phyloP scores from a whole-genome alignment of 2,113 vertebrate species.

The Anarhynchus alexandrinus region DNA sequence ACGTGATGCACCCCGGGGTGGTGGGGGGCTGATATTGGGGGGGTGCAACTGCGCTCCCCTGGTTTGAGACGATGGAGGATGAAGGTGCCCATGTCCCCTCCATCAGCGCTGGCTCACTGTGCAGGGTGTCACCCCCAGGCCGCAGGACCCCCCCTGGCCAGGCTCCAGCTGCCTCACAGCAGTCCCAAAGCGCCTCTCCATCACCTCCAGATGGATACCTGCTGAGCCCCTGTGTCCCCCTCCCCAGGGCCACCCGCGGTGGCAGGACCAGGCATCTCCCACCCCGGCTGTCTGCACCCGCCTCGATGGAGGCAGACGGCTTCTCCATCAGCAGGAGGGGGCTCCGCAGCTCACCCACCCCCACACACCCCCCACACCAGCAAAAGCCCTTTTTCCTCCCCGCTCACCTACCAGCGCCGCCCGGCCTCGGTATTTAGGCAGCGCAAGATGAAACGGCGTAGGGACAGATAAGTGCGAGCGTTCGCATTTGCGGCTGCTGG shows the following conservation, averaged over 20 bases:
- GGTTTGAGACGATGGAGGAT: not conserved
- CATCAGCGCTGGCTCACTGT: accelerated
- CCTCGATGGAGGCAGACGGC: accelerated
- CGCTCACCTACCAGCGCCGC: accelerated
- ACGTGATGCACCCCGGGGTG: not conserved
- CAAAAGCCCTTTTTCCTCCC: not conserved
- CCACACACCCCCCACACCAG: not conserved
- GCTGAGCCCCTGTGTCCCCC: not conserved
- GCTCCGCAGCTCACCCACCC: not conserved
- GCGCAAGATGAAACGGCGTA: accelerated
- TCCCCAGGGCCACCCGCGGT: accelerated
- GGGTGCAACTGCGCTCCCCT: not conserved
- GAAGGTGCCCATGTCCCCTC: accelerated
- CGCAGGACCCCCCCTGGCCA: not conserved
- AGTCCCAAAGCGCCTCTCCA: not conserved
- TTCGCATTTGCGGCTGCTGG: not conserved
- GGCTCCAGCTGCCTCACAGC: not conserved
- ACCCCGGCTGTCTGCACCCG: not conserved
- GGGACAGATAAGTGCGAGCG: accelerated
- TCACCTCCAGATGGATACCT: not conserved
- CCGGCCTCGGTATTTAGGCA: not conserved
- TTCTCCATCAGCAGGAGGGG: not conserved
- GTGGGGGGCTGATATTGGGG: not conserved
- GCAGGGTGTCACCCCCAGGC: not conserved
- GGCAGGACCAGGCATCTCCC: not conserved